A percentile compares a stretch with the other conserved stretches of the same genome.
These are phyloP conservation scores for Lottia gigantea DNA, from an alignment of 2,888 invertebrate species.

Conservation along the genomic window DNA sequence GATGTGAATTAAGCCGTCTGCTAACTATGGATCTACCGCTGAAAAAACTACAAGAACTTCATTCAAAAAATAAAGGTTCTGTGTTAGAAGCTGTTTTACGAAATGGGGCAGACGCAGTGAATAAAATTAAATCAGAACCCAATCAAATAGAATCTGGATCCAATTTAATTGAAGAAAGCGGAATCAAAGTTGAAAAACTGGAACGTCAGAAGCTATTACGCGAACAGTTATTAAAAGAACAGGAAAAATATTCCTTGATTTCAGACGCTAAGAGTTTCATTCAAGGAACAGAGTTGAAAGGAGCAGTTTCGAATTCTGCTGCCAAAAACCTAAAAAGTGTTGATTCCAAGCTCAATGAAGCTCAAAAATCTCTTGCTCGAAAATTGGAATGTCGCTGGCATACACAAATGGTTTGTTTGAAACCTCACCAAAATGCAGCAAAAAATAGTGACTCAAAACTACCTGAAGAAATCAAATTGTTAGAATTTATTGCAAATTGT, in stretches of 20 bases:
- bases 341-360: too few species aligned
- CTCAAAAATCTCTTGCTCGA: neutral
- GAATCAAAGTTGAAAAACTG: neutral
- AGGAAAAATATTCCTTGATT: neutral
- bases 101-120: neutral
- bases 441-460: constrained; percentile 26
- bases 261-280: neutral
- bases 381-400: constrained; percentile 39
- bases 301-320: too few species aligned
- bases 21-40: neutral
- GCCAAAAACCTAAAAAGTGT: too few species aligned
- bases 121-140: neutral
- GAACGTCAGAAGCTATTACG: neutral
- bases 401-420: constrained; percentile 57
- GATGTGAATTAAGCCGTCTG: neutral
- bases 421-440: constrained; percentile 41
- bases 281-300: neutral
- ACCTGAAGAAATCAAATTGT: constrained; percentile 45
- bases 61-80: neutral
- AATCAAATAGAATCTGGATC: neutral
- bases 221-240: constrained; percentile 1
- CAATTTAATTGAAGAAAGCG: neutral
- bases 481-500: constrained; percentile 62
- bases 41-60: neutral
- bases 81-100: neutral